Conservation (phyloP, 2,888 invertebrate species). For the Mantis religiosa region DNA sequence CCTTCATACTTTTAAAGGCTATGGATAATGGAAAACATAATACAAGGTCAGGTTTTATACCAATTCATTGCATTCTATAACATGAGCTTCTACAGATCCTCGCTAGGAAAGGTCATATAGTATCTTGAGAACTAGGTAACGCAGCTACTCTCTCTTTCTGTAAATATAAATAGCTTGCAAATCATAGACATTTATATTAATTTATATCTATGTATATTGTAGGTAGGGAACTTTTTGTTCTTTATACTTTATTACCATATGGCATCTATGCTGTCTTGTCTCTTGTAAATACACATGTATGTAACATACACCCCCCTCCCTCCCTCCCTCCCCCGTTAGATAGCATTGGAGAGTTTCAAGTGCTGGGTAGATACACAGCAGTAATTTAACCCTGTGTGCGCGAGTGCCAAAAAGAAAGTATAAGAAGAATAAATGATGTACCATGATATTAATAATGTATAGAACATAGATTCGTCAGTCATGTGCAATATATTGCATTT, state of each 20-base stretch:
- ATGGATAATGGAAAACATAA: too few species aligned
- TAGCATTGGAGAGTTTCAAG: background rate
- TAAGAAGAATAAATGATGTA: background rate
- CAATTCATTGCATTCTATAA: background rate
- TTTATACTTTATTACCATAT: background rate
- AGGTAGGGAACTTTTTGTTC: background rate
- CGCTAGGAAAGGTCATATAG: background rate
- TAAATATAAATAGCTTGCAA: background rate
- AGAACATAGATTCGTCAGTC: background rate
- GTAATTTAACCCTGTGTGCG: background rate
- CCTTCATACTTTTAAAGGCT: too few species aligned
- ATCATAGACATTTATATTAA: background rate
- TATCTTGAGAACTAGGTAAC: background rate
- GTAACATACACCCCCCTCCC: background rate
- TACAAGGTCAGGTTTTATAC: too few species aligned
- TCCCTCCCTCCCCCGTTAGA: background rate
- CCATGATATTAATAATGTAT: background rate
- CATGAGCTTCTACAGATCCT: background rate
- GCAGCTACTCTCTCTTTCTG: background rate
- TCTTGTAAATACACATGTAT: constrained; percentile 5
- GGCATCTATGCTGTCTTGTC: background rate
- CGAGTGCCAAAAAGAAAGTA: background rate
- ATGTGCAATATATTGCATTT: background rate
- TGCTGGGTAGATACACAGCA: background rate
- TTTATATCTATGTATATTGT: constrained; percentile 10